A percentile compares a stretch with the other conserved stretches of the same genome.
phyloP scores from a whole-genome alignment of 2,888 invertebrate species.

The Drosophila maculinotata region DNA sequence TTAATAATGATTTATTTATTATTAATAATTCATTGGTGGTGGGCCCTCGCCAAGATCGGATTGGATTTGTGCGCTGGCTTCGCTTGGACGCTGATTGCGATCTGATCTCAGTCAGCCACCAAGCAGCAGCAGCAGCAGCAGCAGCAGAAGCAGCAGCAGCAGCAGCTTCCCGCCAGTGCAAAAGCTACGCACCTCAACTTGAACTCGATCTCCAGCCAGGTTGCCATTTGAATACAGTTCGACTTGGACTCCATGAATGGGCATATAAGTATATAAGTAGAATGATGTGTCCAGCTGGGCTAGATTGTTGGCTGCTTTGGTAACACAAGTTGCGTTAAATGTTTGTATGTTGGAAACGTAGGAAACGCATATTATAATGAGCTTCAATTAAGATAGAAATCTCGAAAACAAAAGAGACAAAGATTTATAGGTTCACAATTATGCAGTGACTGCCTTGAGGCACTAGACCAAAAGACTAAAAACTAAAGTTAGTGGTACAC shows the following conservation, averaged over 20 bases:
- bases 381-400: conserved; percentile 80
- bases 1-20: conserved; percentile 85
- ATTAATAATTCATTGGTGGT: conserved; percentile 84
- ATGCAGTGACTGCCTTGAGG: conserved; percentile 64
- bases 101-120: conserved; percentile 60
- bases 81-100: conserved; percentile 59
- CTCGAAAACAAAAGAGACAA: conserved; percentile 74
- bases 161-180: conserved; percentile 41
- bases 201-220: conserved; percentile 31
- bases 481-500: conserved; percentile 1
- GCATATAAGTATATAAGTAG: conserved; percentile 4
- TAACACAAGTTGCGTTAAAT: conserved; percentile 60
- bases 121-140: conserved; percentile 9
- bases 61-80: conserved; percentile 37
- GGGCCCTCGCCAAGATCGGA: conserved; percentile 62
- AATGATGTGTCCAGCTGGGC: conserved; percentile 30
- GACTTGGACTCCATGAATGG: conserved; percentile 55
- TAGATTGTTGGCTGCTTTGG: conserved; percentile 28
- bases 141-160: neutral
- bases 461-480: conserved; percentile 45
- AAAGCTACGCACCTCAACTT: conserved; percentile 54
- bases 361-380: conserved; percentile 81
- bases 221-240: conserved; percentile 49
- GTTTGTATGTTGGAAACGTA: conserved; percentile 42
- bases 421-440: conserved; percentile 78